Conservation (phyloP, 2,888 invertebrate genomes). For the Agriotes lineatus region DNA sequence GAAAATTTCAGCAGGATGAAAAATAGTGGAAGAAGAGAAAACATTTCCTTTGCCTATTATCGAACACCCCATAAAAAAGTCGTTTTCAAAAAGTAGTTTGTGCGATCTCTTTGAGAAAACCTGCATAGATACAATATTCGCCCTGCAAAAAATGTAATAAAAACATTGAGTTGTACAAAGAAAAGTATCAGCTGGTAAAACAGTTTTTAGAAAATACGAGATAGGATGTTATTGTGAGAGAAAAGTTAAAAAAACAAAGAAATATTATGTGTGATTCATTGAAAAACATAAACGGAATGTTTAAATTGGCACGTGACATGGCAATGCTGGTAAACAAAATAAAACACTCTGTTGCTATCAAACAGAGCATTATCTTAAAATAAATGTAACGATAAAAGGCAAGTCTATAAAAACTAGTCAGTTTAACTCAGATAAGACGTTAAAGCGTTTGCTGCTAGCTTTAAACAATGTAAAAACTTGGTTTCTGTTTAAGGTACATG, state of each 20-base stretch:
- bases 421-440: background rate
- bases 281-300: background rate
- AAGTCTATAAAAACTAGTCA: background rate
- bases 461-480: too few species aligned
- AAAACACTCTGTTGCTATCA: background rate
- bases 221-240: background rate
- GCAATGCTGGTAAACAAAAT: background rate
- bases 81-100: background rate
- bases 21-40: background rate
- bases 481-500: too few species aligned
- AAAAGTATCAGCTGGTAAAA: background rate
- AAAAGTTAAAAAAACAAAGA: background rate
- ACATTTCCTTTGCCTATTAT: background rate
- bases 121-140: background rate
- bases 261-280: background rate
- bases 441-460: too few species aligned
- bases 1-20: background rate
- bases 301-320: background rate
- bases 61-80: background rate
- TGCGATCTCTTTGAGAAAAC: background rate
- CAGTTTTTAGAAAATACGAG: background rate
- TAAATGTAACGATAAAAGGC: background rate
- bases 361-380: background rate
- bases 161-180: background rate
- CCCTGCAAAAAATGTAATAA: background rate